Evolutionary conservation across 2,113 vertebrate species (phyloP), one percentile per base, ranked within the genome.

Genomic region (Sorex araneus): DNA sequence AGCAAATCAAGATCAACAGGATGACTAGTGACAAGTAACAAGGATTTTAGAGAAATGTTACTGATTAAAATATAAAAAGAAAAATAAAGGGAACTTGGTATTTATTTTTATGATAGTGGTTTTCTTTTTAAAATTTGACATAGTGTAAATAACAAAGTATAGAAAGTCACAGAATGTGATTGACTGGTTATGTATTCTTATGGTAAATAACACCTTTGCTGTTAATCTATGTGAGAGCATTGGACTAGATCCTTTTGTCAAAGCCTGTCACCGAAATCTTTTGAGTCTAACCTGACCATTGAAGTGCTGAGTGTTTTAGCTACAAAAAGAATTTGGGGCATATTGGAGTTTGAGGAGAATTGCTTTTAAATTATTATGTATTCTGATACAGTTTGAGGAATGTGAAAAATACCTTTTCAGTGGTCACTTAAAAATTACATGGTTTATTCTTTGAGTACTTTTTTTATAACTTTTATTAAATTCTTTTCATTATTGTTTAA

Each of bases 41-140:
- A n/a, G n/a, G 47, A 50, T 7, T 96, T 94, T 87, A 87, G 86
- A 64, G n/a, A 71, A 66, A 63, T 93, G 3, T 96, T 79, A 89
- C 40, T 70, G n/a, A 70, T 70, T 80, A 23, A 71, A 50, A 50
- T 50, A 50, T 18, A 87, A 79, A 79, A 89, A 66, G 70, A 57
- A 60, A 92, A 84, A 60, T 70, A 34, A 40, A 8, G 12, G 25
- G 80, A 84, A 87, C 32, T 84, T 94, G 60, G 40, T 94, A 28
- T 89, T 92, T 87, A 81, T 88, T 90, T 30, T 28, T 84, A 28
- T 84, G 84, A 10, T 27, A 69, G 27, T 87, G 57, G 63, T 92
- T 79, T 84, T 79, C 32, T 80, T 92, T 94, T 90, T 50, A 50
- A 89, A 71, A 60, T 76, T 74, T 93, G 77, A 75, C 67, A 70